These are phyloP conservation scores for Eulithis prunata DNA, from an alignment of 2,888 invertebrate genomes.

Conservation along the genomic window DNA sequence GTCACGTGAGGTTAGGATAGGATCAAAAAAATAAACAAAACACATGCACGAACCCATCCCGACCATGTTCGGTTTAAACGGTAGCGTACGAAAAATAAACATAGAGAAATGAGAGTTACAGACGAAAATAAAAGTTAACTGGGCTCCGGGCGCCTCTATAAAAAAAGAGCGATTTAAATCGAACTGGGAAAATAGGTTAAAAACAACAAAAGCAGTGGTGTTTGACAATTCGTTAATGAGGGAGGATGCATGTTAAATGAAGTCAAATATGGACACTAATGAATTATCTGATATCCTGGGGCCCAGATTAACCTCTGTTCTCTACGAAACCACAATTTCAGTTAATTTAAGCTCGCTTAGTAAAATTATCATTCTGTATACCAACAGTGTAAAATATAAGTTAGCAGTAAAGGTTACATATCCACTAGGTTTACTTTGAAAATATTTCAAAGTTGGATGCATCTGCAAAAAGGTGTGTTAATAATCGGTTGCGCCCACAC, in stretches of 20 bases:
- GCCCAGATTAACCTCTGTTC: slow-evolving; percentile 42
- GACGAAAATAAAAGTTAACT: slow-evolving; percentile 63
- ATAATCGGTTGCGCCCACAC: slow-evolving; percentile 57
- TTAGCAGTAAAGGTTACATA: slow-evolving; percentile 51
- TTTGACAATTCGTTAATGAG: slow-evolving; percentile 58
- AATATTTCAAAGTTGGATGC: slow-evolving; percentile 63
- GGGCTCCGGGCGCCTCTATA: slow-evolving; percentile 48
- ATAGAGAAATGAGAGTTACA: slow-evolving; percentile 51
- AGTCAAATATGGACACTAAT: slow-evolving; percentile 45
- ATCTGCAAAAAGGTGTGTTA: slow-evolving; percentile 55
- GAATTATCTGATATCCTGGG: slow-evolving; percentile 57
- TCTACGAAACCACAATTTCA: slow-evolving; percentile 52
- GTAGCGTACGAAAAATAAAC: slow-evolving; percentile 68
- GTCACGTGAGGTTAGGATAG: slow-evolving; percentile 35
- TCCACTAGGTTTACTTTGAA: slow-evolving; percentile 60
- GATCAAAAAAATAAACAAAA: slow-evolving; percentile 59
- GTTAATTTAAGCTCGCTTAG: slow-evolving; percentile 10
- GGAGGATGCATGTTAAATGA: slow-evolving; percentile 57
- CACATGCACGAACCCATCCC: slow-evolving; percentile 63
- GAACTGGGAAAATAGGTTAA: slow-evolving; percentile 51
- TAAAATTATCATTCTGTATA: slow-evolving; percentile 31
- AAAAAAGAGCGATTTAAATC: slow-evolving; percentile 52
- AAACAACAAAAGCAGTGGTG: slow-evolving; percentile 43
- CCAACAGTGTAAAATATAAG: slow-evolving; percentile 32
- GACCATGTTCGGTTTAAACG: slow-evolving; percentile 71